phyloP scores from a whole-genome alignment of 2,888 invertebrate species.

The Tenthredo notha region DNA sequence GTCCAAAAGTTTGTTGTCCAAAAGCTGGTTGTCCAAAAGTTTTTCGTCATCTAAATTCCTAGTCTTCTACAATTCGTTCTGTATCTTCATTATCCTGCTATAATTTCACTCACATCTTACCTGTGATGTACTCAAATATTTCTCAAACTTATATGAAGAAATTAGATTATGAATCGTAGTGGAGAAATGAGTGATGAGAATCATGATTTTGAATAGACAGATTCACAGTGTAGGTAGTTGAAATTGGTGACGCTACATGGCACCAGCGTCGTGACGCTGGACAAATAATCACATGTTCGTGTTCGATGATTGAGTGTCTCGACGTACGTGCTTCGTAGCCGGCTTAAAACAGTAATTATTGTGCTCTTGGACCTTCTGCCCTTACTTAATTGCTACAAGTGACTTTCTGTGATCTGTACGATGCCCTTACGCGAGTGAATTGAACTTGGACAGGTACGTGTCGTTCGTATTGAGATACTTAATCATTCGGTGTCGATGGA shows the following conservation, averaged over 20 bases:
- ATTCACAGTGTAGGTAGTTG: background rate
- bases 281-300: constrained; percentile 11
- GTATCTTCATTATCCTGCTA: background rate
- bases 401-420: background rate
- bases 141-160: too few relatives aligned
- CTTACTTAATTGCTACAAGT: background rate
- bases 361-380: background rate
- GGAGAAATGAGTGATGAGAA: too few relatives aligned
- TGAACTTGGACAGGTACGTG: background rate
- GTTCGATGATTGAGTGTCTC: background rate
- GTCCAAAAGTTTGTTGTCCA: background rate
- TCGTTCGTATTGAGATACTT: too few relatives aligned
- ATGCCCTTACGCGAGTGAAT: background rate
- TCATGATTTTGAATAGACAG: background rate
- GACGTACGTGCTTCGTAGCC: background rate
- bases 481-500: too few relatives aligned
- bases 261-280: constrained; percentile 5
- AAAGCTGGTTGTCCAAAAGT: background rate
- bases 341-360: background rate
- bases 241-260: background rate
- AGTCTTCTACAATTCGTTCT: background rate
- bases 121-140: background rate
- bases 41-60: background rate
- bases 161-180: too few relatives aligned
- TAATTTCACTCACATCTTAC: background rate